Evolutionary conservation across 2,888 invertebrate genomes (phyloP), one percentile per base, ranked within the genome.

Genomic region (Andrena bicolor): DNA sequence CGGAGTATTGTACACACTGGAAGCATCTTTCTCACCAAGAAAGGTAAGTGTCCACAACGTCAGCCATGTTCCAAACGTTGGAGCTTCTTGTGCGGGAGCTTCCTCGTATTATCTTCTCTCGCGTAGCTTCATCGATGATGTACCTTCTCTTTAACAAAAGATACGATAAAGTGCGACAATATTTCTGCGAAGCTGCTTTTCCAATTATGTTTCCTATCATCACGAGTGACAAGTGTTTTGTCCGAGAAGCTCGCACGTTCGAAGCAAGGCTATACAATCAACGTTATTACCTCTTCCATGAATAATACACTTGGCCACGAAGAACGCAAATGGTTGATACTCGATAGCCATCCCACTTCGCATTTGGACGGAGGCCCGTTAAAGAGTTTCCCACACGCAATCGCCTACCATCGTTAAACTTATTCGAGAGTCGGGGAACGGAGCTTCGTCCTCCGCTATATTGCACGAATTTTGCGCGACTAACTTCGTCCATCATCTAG

Each of bases 1-100:
- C 66, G 30, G 72, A 76, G 79, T 86, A 86, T 86, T 84, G 84
- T 86, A 88, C 78, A 88, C 85, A 84, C 83, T 91, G 92, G 91
- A 93, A 92, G 91, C 90, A 91, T 91, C 91, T 91, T 91, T 92
- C 91, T 92, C 90, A 78, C 80, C 48, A 85, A 89, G 89, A 91
- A 91, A 92, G 90, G 90, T 90, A 92, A 91, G 90, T 89, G 90
- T 92, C 87, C 88, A 86, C 84, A 83, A 83, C 26, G 60, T 51
- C 20, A 35, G 63, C 74, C 70, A 26, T 23, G 65, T 80, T 79
- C 73, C 82, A 82, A 85, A 82, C 76, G 71, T 30, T 61, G 16
- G 1, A 58, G 20, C 2, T 35, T 68, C 35, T n/a, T 48, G 16
- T 7, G 7, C 20, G 20, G 26, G 10, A 6, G 30, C 16, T 60